Evolutionary conservation across 2,797 vertebrate genomes (phyloP), one percentile per base, ranked within the genome.

Genomic region (Takifugu rubripes): DNA sequence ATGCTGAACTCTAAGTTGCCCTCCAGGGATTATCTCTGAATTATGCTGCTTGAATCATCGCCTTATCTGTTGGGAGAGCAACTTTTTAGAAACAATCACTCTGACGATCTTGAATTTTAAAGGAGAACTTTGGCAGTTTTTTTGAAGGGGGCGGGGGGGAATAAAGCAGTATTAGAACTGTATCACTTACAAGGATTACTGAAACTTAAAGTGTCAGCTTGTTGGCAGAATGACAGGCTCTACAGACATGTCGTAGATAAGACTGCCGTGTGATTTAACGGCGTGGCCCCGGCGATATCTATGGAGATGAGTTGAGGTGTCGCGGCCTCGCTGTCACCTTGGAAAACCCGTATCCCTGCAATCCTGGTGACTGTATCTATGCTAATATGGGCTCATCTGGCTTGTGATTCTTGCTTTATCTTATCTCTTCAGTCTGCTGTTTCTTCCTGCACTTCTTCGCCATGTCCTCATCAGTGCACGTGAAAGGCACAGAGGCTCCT

Each of bases 351-450:
- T 69, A 58, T 78, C 70, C 75, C 78, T 78, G 79, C 77, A 57
- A 76, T 67, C 77, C 74, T 78, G 81, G 86, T 89, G 82, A 74
- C 82, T 67, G 77, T 91, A 91, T 92, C 90, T 92, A 90, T 91
- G 90, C 86, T 88, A 90, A 91, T 90, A 81, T 74, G 68, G 64
- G 78, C 82, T 85, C 75, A 83, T 85, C 80, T 84, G 75, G 69
- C 66, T 71, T 36, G 54, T 76, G 75, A 56, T 75, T 78, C 33
- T 64, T 72, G 78, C 33, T 64, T 72, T 11, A 72, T 78, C 77
- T 90, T 92, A 92, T 92, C 90, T 92, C 87, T 91, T 90, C 87
- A 79, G 46, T 54, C 53, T 68, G 11, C 69, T 75, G 25, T 54
- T 71, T 54, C 63, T 72, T 54, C 65, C 51, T 42, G 33, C 66